phyloP scores from a whole-genome alignment of 2,797 vertebrate genomes.

The Echiichthys vipera region DNA sequence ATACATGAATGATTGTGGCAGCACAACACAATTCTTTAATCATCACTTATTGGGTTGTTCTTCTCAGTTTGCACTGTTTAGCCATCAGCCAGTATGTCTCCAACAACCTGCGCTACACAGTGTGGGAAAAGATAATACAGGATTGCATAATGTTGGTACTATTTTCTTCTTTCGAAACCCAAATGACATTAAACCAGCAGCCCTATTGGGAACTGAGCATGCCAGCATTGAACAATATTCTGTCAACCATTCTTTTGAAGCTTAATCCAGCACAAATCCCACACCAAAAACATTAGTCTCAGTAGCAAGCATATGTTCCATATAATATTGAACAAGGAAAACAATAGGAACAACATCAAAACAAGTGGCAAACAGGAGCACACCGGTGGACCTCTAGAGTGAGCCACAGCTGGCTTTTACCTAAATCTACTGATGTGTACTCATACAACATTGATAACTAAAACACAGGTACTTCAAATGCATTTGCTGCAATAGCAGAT shows the following conservation, averaged over 20 bases:
- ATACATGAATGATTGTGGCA: slow-evolving; percentile 34
- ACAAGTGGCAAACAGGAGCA: slow-evolving; percentile 63
- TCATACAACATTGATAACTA: slow-evolving; percentile 43
- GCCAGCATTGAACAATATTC: slow-evolving; percentile 75
- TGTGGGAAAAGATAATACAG: slow-evolving; percentile 30
- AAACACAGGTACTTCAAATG: slow-evolving; percentile 39
- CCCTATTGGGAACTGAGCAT: slow-evolving; percentile 59
- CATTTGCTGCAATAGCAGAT: slow-evolving; percentile 22
- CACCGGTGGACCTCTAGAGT: slow-evolving; percentile 52
- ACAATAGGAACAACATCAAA: slow-evolving; percentile 77
- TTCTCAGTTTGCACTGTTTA: slow-evolving; percentile 31
- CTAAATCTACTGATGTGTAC: slow-evolving; percentile 50
- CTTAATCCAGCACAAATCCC: slow-evolving; percentile 83
- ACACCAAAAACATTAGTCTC: slow-evolving; percentile 75
- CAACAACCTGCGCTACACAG: slow-evolving; percentile 14
- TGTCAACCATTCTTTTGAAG: slow-evolving; percentile 80
- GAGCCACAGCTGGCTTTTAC: slow-evolving; percentile 65
- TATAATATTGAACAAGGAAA: slow-evolving; percentile 81
- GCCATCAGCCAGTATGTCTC: slow-evolving; percentile 25
- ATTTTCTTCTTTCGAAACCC: slow-evolving; percentile 54
- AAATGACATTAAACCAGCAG: slow-evolving; percentile 63
- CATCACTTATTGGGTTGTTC: slow-evolving; percentile 21
- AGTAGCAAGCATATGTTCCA: slow-evolving; percentile 77
- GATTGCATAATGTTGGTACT: slow-evolving; percentile 56
- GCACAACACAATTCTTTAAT: slow-evolving; percentile 23